phyloP scores from a whole-genome alignment of 2,797 vertebrate species.

The Darevskia mixta region DNA sequence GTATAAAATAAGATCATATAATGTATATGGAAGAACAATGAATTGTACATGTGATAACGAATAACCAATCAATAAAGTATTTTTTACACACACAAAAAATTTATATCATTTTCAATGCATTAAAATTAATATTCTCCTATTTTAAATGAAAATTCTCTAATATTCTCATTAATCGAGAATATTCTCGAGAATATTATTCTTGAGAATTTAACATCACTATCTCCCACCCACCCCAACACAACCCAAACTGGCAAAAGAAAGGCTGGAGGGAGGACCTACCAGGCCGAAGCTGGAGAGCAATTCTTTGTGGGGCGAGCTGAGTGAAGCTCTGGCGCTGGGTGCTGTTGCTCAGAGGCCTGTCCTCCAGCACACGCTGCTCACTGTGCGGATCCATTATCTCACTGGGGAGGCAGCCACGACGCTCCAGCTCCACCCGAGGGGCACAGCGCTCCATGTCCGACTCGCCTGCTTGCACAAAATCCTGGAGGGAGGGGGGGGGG shows the following conservation, averaged over 20 bases:
- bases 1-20: no score
- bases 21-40: no score
- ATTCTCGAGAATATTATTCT: no score
- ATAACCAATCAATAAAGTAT: no score
- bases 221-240: neutral
- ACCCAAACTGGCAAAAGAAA: no score
- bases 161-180: no score
- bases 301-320: conserved; percentile 81
- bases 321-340: conserved; percentile 61
- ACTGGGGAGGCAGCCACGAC: conserved; percentile 66
- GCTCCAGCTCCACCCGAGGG: conserved; percentile 64
- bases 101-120: no score
- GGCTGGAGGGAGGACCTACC: conserved; percentile 66
- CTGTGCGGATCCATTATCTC: conserved; percentile 69
- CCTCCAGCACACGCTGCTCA: conserved; percentile 51
- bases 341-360: conserved; percentile 69
- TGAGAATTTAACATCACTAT: no score
- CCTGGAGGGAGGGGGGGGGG: conserved; percentile 60
- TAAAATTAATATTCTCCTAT: no score
- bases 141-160: no score
- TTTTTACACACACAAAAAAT: no score
- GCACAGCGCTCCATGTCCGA: conserved; percentile 79
- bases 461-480: conserved; percentile 77
- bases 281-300: conserved; percentile 74
- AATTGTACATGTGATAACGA: no score